Base-by-base conservation (phyloP, 2,113 vertebrate species). In the Nibea albiflora region DNA sequence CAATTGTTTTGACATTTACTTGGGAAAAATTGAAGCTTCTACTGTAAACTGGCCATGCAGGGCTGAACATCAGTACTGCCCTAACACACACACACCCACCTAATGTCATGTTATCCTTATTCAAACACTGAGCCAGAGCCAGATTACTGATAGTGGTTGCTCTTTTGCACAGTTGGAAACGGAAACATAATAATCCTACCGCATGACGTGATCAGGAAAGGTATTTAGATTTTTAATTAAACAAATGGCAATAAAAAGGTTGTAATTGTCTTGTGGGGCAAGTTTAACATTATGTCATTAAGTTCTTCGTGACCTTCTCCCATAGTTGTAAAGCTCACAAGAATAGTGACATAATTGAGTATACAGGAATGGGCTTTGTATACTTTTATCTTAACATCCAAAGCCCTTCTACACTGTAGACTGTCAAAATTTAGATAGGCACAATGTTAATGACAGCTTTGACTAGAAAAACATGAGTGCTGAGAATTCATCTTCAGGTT, bases 1-100 rank as follows among this genome's bases (percentile, higher is more conserved):
- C 14, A 73, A 71, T 8, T 61, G 17, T 71, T 79, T 31, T 72
- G 70, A 78, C 31, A 19, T 68, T 69, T 56, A 75, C 35, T 81
- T 80, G 53, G 72, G 75, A 88, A 89, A 86, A 88, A 69, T 20
- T 54, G 28, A 83, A 19, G 12, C 68, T 71, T 58, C 17, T n/a
- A 69, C 62, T 80, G 72, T 66, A 19, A 75, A 61, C 60, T 52
- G 42, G 56, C 67, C 62, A 76, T n/a, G 3, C 60, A 77, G 19
- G 31, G 64, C 58, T 67, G 47, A 80, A 81, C 10, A 58, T 39
- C 53, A 28, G 63, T 52, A 68, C 65, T 58, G 62, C 42, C 26
- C 61, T 19, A 31, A 78, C 50, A 72, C 53, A 26, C 53, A 26
- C 78, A 66, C 68, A 71, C 68, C 26, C 78, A 66, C 68, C 42